These are phyloP conservation scores for Sceloporus tristichus DNA, from an alignment of 2,113 vertebrate genomes.

Conservation along the genomic window DNA sequence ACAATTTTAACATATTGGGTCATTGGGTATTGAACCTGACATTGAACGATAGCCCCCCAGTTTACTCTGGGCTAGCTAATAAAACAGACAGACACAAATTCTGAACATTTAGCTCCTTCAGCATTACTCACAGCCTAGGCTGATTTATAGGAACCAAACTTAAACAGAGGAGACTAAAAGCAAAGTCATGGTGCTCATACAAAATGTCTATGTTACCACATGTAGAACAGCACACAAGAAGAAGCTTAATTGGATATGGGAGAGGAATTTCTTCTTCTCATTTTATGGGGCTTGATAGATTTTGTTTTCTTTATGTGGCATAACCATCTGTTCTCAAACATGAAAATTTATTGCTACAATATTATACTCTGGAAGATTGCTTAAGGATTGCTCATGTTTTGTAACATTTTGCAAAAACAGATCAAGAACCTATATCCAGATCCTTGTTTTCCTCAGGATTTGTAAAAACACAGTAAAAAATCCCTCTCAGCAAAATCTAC, in stretches of 20 bases:
- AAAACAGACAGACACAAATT: slow-evolving; percentile 66
- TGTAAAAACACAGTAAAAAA: slow-evolving; percentile 38
- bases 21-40: slow-evolving; percentile 71
- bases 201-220: slow-evolving; percentile 61
- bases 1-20: slow-evolving; percentile 60
- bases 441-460: slow-evolving; percentile 48
- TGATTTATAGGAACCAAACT: slow-evolving; percentile 60
- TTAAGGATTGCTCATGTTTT: slow-evolving; percentile 57
- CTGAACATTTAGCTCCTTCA: slow-evolving; percentile 60
- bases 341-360: slow-evolving; percentile 70
- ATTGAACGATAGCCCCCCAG: slow-evolving; percentile 59
- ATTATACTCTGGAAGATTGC: slow-evolving; percentile 63
- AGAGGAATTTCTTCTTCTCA: slow-evolving; percentile 53
- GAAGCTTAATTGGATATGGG: slow-evolving; percentile 31
- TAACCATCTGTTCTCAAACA: slow-evolving; percentile 71
- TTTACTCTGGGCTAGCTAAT: slow-evolving; percentile 54
- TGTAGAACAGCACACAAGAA: slow-evolving; percentile 50
- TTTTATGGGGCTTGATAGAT: slow-evolving; percentile 51
- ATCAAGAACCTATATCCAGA: slow-evolving; percentile 37
- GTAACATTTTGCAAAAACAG: slow-evolving; percentile 64
- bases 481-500: background rate
- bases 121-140: slow-evolving; percentile 38
- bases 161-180: slow-evolving; percentile 57
- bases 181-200: slow-evolving; percentile 49
- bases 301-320: slow-evolving; percentile 61